Evolutionary conservation across 37 sponge, comb jelly and placozoan species (phyloP).

Genomic region (Axinella damicornis): DNA sequence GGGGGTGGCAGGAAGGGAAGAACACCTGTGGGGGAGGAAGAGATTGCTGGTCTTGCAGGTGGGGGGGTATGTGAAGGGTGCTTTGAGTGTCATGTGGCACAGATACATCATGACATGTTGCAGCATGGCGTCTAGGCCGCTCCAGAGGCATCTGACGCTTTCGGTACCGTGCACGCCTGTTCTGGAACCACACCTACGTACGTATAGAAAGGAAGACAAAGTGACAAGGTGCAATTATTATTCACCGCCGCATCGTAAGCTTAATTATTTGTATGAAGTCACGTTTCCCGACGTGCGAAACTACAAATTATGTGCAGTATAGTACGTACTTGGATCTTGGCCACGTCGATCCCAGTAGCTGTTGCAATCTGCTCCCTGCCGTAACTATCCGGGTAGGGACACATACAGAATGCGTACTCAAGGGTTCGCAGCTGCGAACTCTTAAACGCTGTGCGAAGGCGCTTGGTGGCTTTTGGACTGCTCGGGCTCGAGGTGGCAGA

Average conservation of each 20-base stretch:
- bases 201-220: neutral
- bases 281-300: neutral
- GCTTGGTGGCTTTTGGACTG: slow-evolving; percentile 7
- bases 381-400: slow-evolving; percentile 51
- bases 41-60: neutral
- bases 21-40: neutral
- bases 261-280: neutral
- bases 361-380: slow-evolving; percentile 28
- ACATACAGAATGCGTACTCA: slow-evolving; percentile 29
- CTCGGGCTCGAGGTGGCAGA: too few relatives aligned
- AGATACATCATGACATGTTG: neutral
- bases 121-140: neutral
- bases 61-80: neutral
- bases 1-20: neutral
- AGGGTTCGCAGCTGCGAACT: slow-evolving; percentile 30
- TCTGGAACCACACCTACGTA: slow-evolving; percentile 81
- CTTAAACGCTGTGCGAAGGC: slow-evolving; percentile 47
- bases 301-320: neutral
- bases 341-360: slow-evolving; percentile 17
- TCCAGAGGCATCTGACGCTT: slow-evolving; percentile 46
- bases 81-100: neutral
- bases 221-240: neutral
- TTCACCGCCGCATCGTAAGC: neutral
- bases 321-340: slow-evolving; percentile 45
- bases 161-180: slow-evolving; percentile 67